Percentiles rank a stretch among this genome's conserved stretches.
Evolutionary conservation across 2,888 invertebrate species (phyloP).

Genomic region (Apotomis betuletana): DNA sequence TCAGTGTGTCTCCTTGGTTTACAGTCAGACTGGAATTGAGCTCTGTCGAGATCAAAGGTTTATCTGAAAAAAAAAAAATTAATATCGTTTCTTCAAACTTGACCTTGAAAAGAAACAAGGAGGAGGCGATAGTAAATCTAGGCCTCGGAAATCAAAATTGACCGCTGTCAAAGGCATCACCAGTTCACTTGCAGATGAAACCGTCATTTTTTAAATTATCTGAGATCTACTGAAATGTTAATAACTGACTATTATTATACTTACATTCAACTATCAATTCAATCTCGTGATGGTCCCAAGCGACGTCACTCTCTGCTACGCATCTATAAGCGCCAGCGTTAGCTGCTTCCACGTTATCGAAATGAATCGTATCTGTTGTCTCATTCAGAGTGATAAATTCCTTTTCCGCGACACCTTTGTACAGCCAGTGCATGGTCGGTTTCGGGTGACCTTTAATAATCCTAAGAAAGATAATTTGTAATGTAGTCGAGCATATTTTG

Average conservation of each 20-base stretch:
- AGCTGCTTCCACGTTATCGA: slow-evolving; percentile 43
- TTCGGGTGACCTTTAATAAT: slow-evolving; percentile 51
- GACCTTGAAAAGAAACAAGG: no score
- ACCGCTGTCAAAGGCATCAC: no score
- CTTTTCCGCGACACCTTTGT: slow-evolving; percentile 20
- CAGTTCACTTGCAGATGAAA: no score
- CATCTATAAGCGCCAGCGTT: slow-evolving; percentile 55
- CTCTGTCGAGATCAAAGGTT: slow-evolving; percentile 50
- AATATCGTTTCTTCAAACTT: no score
- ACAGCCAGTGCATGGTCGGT: slow-evolving; percentile 55
- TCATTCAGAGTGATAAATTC: slow-evolving; percentile 38
- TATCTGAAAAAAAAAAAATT: slow-evolving; percentile 50
- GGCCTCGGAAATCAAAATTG: no score
- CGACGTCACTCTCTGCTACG: slow-evolving; percentile 51
- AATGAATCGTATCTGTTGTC: slow-evolving; percentile 42
- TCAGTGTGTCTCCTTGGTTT: slow-evolving; percentile 48
- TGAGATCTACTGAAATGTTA: no score
- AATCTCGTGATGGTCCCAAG: slow-evolving; percentile 49
- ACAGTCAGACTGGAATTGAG: slow-evolving; percentile 24
- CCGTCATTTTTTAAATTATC: no score
- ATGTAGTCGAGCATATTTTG: no score
- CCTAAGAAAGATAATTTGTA: slow-evolving; percentile 45
- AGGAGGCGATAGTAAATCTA: no score
- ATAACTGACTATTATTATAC: slow-evolving; percentile 38
- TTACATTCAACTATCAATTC: slow-evolving; percentile 57